phyloP scores from a whole-genome alignment of 1,140 invertebrate genomes.

The Dinothrombium tinctorium region DNA sequence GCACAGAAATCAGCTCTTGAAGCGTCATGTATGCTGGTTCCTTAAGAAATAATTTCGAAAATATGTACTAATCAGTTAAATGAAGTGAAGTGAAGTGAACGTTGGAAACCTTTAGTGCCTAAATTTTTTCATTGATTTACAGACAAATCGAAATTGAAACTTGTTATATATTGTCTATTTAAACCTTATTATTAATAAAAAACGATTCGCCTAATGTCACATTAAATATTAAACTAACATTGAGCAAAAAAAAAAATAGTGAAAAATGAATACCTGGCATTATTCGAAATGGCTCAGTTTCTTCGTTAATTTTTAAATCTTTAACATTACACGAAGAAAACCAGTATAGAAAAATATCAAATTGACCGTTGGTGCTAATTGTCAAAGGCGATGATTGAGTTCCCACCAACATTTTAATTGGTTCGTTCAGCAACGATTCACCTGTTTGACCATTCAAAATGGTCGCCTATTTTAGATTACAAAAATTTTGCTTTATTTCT shows the following conservation, averaged over 20 bases:
- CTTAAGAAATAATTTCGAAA: constrained; percentile 17
- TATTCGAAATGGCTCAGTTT: constrained; percentile 15
- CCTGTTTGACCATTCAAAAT: constrained; percentile 42
- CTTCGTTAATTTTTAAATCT: not conserved
- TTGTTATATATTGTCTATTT: too few relatives aligned
- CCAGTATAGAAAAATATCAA: constrained; percentile 51
- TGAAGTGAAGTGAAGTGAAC: too few relatives aligned
- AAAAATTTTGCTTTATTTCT: too few relatives aligned
- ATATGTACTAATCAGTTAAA: too few relatives aligned
- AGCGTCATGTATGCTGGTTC: constrained; percentile 34
- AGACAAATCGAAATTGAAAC: too few relatives aligned
- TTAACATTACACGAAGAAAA: constrained; percentile 31
- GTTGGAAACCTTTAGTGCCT: too few relatives aligned
- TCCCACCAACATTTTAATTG: constrained; percentile 38
- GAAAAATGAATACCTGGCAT: constrained; percentile 23
- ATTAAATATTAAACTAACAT: too few relatives aligned
- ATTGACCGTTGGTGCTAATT: constrained; percentile 33
- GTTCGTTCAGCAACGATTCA: constrained; percentile 30
- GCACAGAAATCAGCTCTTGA: constrained; percentile 40
- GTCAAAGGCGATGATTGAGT: constrained; percentile 39
- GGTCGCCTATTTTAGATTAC: constrained; percentile 25
- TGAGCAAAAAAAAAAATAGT: too few relatives aligned
- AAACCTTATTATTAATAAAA: too few relatives aligned
- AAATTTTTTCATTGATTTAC: too few relatives aligned
- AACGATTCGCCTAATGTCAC: too few relatives aligned